Evolutionary conservation across 2,113 vertebrate genomes (phyloP), one percentile per base, ranked within the genome.

Genomic region (Sisor rabdophorus): DNA sequence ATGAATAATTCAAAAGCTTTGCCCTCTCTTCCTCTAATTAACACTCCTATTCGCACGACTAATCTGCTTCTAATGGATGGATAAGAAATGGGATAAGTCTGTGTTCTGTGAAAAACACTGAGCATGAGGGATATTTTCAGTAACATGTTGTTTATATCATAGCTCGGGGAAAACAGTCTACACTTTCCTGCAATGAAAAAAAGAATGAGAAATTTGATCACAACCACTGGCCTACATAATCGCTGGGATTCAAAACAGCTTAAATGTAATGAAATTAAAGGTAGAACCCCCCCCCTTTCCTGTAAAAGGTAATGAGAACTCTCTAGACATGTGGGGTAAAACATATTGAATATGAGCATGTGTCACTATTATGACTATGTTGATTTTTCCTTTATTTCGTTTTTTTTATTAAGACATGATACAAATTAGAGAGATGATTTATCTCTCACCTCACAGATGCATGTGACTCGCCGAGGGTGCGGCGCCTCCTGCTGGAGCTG

Each of bases 401-500:
- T 28, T 19, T 60, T 1, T 60, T 30, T 61, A 32, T 16, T 28
- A 56, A 3, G 7, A 22, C 2, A 53, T 10, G 32, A 77, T 48
- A 32, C 28, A 24, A 60, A 53, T 24, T 44, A 68, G 20, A 13
- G 4, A 54, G 5, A 16, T 44, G 22, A 11, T 73, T 50, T 58
- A 68, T 76, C 16, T 19, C 87, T 90, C 65, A 92, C 91, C 89
- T 92, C 91, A 78, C 80, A 83, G 58, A 85, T 87, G 76, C 91
- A 92, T 65, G 91, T 92, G 87, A 92, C 52, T 78, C 91, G 88
- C 73, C 93, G 91, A 81, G 95, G 91, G 82, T 95, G 92, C 36
- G 92, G 81, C 74, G 92, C 96, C 92, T 93, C 94, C 89, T 98
- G 94, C 81, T 95, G 95, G 83, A 91, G 78, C 81, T 91, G 92